A percentile compares a stretch with the other conserved stretches of the same genome.
phyloP scores from a whole-genome alignment of 2,888 invertebrate species.

The Dioctria linearis region DNA sequence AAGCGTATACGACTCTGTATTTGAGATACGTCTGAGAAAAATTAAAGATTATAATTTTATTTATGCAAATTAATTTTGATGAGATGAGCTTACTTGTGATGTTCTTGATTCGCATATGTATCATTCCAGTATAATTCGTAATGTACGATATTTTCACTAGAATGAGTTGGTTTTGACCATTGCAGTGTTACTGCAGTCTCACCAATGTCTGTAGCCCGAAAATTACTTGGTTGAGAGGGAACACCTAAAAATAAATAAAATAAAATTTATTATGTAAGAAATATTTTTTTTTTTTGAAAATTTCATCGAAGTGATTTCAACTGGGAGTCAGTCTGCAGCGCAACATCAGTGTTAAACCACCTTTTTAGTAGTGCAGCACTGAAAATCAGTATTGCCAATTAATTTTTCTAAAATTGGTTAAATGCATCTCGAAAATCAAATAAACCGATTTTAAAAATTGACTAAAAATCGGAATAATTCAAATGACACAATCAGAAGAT shows the following conservation, averaged over 20 bases:
- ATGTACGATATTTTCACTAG: slow-evolving; percentile 92
- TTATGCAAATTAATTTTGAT: slow-evolving; percentile 1
- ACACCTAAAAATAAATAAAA: slow-evolving; percentile 79
- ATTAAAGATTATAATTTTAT: slow-evolving; percentile 12
- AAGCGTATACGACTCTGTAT: slow-evolving; percentile 88
- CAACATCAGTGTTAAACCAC: not conserved
- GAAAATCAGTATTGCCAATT: too few relatives aligned
- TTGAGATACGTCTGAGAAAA: slow-evolving; percentile 78
- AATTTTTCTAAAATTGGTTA: too few relatives aligned
- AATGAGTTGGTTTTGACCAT: slow-evolving; percentile 94
- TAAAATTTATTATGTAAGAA: too few relatives aligned
- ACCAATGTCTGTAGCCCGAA: slow-evolving; percentile 88
- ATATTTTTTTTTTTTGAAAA: too few relatives aligned
- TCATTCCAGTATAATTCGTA: slow-evolving; percentile 99
- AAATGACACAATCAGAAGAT: too few relatives aligned
- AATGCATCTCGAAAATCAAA: too few relatives aligned
- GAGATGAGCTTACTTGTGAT: slow-evolving; percentile 77
- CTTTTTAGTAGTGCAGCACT: not conserved
- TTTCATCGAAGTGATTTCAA: too few relatives aligned
- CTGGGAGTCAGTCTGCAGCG: not conserved
- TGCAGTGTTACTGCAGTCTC: slow-evolving; percentile 92
- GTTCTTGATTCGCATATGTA: slow-evolving; percentile 91
- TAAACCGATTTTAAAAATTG: too few relatives aligned
- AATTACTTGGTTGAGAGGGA: slow-evolving; percentile 94
- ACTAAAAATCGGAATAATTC: too few relatives aligned